These are phyloP conservation scores for Diloba caeruleocephala DNA, from an alignment of 2,888 invertebrate species.

Conservation along the genomic window DNA sequence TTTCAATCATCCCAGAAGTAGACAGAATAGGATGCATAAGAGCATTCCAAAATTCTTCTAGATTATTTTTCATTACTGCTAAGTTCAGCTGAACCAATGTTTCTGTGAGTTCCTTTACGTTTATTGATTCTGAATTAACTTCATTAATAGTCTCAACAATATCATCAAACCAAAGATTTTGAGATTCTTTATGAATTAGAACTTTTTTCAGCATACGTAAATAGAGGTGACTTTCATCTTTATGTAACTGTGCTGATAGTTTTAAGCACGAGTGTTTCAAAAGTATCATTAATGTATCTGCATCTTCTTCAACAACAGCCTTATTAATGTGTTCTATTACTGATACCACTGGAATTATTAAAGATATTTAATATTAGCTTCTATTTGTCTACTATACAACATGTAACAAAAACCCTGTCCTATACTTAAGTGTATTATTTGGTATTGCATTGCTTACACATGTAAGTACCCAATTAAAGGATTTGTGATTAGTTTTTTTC, in stretches of 20 bases:
- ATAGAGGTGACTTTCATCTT: slow-evolving; percentile 86
- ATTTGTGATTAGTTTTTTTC: no score
- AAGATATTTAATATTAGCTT: slow-evolving; percentile 10
- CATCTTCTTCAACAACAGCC: slow-evolving; percentile 88
- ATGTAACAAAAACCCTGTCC: no score
- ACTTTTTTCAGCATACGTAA: slow-evolving; percentile 86
- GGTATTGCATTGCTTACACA: no score
- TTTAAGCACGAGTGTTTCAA: slow-evolving; percentile 85
- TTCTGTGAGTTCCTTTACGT: slow-evolving; percentile 83
- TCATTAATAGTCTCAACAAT: slow-evolving; percentile 82
- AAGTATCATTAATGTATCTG: slow-evolving; percentile 74
- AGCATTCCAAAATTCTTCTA: slow-evolving; percentile 76
- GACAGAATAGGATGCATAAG: slow-evolving; percentile 70
- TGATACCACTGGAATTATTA: slow-evolving; percentile 84
- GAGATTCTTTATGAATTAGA: slow-evolving; percentile 85
- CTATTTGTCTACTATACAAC: no score
- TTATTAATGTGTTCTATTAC: slow-evolving; percentile 90
- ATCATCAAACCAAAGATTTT: slow-evolving; percentile 90
- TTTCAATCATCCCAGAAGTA: slow-evolving; percentile 67
- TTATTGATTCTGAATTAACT: slow-evolving; percentile 83
- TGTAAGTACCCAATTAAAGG: no score
- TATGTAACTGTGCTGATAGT: slow-evolving; percentile 74
- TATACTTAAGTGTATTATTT: no score
- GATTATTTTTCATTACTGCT: slow-evolving; percentile 78
- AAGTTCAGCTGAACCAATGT: slow-evolving; percentile 81